Conservation (phyloP, 1,140 invertebrate species). For the Pissodes strobi region DNA sequence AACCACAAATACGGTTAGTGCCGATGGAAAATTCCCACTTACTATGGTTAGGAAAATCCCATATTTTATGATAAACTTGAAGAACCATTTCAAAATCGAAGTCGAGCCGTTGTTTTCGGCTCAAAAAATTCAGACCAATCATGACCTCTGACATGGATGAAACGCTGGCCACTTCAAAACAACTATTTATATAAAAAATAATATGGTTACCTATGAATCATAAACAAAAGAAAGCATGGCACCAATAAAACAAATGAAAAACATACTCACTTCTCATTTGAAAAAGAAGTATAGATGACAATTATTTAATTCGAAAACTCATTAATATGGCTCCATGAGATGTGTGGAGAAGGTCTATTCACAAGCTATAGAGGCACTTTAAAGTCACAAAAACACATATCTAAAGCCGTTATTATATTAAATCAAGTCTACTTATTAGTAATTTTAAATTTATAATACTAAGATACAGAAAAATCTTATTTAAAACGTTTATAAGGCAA, state of each 20-base stretch:
- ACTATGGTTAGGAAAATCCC: neutral
- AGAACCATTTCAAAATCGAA: conserved; percentile 3
- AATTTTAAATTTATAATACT: no score
- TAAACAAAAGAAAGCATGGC: neutral
- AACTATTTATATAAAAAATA: conserved; percentile 8
- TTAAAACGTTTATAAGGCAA: conserved; percentile 28
- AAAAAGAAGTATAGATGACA: conserved; percentile 32
- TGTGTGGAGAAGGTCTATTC: conserved; percentile 38
- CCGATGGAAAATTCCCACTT: neutral
- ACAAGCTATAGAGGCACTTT: conserved; percentile 30
- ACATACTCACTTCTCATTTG: conserved; percentile 48
- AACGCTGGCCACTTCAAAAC: conserved; percentile 35
- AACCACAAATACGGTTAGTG: neutral
- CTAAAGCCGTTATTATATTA: no score
- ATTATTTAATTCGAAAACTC: conserved; percentile 41
- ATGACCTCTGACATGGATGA: conserved; percentile 45
- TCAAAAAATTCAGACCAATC: conserved; percentile 34
- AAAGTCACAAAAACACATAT: conserved; percentile 31
- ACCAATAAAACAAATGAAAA: neutral
- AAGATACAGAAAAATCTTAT: no score
- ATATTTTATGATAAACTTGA: neutral
- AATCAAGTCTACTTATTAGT: no score
- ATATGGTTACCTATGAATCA: neutral
- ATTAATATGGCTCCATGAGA: conserved; percentile 53
- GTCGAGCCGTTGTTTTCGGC: conserved; percentile 24